Evolutionary conservation across 2,797 vertebrate genomes (phyloP).

Genomic region (Chlorospingus flavigularis): DNA sequence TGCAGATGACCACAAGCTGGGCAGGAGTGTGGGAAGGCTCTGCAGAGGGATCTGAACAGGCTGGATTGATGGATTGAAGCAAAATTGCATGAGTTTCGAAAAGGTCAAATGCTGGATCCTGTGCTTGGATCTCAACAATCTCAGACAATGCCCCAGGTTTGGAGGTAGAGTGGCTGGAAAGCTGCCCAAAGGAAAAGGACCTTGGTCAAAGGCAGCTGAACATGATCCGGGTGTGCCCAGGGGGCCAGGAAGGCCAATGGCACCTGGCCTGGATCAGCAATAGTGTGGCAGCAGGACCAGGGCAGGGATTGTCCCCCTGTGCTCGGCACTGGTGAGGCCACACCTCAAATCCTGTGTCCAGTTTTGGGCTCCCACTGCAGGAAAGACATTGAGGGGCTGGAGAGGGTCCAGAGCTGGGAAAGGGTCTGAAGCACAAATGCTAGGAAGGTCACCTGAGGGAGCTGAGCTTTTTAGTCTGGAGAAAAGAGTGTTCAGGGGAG

Average conservation of each 20-base stretch:
- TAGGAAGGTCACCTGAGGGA: neutral
- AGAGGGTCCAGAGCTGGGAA: rapidly evolving
- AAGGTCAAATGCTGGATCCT: neutral
- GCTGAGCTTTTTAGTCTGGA: neutral
- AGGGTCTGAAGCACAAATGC: neutral
- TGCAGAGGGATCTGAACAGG: neutral
- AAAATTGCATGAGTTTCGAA: neutral
- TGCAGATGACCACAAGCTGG: neutral
- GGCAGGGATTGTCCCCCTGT: neutral
- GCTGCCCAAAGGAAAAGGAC: rapidly evolving
- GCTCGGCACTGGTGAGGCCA: rapidly evolving
- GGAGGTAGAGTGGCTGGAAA: neutral
- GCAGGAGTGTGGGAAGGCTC: neutral
- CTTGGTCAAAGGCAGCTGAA: neutral
- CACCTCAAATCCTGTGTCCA: neutral
- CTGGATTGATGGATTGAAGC: rapidly evolving
- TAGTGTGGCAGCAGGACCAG: neutral
- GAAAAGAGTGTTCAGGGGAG: rapidly evolving
- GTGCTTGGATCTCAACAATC: neutral
- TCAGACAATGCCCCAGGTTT: neutral
- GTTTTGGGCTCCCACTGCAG: neutral
- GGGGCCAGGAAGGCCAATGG: neutral
- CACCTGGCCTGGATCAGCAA: neutral
- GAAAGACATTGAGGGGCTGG: neutral
- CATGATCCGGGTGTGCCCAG: neutral